Percentiles rank a stretch among this genome's conserved stretches.
These are phyloP conservation scores for Ceratosolen solmsi DNA, from an alignment of 1,140 invertebrate genomes.

Conservation along the genomic window DNA sequence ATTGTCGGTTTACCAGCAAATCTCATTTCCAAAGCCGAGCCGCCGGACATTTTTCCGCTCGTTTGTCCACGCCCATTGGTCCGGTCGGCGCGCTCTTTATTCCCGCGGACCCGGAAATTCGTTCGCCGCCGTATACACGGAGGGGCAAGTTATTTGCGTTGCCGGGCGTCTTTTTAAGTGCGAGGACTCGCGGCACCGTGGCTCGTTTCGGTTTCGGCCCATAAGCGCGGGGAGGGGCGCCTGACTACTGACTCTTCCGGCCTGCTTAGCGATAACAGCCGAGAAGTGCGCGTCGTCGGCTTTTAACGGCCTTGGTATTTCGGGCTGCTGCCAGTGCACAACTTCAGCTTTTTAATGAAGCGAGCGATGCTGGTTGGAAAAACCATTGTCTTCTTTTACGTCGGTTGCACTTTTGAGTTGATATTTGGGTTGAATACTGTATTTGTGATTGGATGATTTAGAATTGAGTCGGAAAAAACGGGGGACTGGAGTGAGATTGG, in stretches of 20 bases:
- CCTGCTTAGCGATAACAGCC: neutral
- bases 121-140: neutral
- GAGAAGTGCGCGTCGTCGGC: neutral
- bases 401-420: too few species aligned
- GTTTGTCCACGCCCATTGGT: constrained; percentile 61
- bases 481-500: too few species aligned
- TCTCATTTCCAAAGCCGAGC: constrained; percentile 70
- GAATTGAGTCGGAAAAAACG: too few species aligned
- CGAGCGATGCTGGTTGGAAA: too few species aligned
- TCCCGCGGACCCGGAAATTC: constrained; percentile 28
- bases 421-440: too few species aligned
- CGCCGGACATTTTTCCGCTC: constrained; percentile 65
- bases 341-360: too few species aligned
- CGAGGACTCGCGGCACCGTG: neutral
- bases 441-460: too few species aligned
- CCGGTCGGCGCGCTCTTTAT: constrained; percentile 18
- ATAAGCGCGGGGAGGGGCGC: too few species aligned
- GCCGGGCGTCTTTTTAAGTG: constrained; percentile 30
- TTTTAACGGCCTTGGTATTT: too few species aligned
- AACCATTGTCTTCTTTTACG: too few species aligned
- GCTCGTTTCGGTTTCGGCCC: neutral
- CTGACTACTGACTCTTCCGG: neutral
- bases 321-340: too few species aligned
- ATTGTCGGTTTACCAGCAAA: constrained; percentile 74
- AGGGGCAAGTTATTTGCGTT: constrained; percentile 32